Percentiles rank a stretch among this genome's conserved stretches.
Conservation (phyloP, 1,140 invertebrate species). For the Dufourea novaeangliae region DNA sequence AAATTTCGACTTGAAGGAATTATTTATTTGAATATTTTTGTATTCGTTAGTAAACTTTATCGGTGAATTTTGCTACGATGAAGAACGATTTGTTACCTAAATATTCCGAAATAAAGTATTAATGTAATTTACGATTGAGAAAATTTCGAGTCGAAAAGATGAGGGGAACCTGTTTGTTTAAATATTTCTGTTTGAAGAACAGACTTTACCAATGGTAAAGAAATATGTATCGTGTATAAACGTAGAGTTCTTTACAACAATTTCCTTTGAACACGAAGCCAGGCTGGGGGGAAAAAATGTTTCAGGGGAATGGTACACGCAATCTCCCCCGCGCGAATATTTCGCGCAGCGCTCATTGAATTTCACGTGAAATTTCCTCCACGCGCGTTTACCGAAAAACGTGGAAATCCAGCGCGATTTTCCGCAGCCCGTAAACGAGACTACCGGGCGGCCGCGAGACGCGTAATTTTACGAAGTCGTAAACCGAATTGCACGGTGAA, state of each 20-base stretch:
- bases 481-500: conserved; percentile 26
- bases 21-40: no score
- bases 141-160: no score
- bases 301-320: no score
- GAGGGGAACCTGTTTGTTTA: no score
- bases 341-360: conserved; percentile 37
- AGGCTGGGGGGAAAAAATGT: no score
- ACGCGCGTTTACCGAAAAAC: conserved; percentile 20
- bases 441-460: not conserved
- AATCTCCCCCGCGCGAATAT: not conserved
- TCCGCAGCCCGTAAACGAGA: conserved; percentile 38
- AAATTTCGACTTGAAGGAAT: no score
- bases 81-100: not conserved
- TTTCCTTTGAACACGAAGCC: not conserved
- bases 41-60: no score
- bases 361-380: conserved; percentile 43
- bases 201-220: no score
- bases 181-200: no score
- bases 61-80: no score
- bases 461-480: conserved; percentile 34
- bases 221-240: no score
- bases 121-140: not conserved
- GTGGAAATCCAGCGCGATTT: conserved; percentile 45
- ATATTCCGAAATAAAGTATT: not conserved
- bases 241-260: not conserved